A percentile compares a stretch with the other conserved stretches of the same genome.
phyloP scores from a whole-genome alignment of 2,113 vertebrate genomes.

The Xiphophorus maculatus region DNA sequence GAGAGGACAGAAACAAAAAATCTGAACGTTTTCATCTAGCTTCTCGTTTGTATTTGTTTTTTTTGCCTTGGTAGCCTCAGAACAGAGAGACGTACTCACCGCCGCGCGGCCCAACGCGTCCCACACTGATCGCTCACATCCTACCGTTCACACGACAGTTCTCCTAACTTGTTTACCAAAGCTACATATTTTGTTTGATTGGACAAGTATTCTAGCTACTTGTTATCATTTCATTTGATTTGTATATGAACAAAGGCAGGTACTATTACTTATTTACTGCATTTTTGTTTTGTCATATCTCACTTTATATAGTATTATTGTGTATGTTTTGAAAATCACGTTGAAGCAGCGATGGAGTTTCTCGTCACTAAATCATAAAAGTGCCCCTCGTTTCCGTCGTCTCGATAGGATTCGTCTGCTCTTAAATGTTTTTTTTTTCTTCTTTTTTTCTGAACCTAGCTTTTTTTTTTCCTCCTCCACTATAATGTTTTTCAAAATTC shows the following conservation, averaged over 20 bases:
- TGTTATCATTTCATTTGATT: conserved; percentile 82
- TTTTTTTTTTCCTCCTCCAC: neutral
- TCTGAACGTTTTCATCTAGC: conserved; percentile 41
- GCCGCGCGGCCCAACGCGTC: conserved; percentile 71
- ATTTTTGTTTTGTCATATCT: conserved; percentile 76
- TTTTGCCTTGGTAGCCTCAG: conserved; percentile 59
- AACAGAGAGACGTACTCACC: conserved; percentile 45
- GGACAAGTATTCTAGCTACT: conserved; percentile 81
- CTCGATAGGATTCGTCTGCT: conserved; percentile 42
- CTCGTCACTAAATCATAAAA: conserved; percentile 17
- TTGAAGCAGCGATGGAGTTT: conserved; percentile 57
- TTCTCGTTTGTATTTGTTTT: conserved; percentile 44
- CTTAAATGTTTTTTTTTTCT: neutral
- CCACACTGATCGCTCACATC: conserved; percentile 81
- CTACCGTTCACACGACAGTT: conserved; percentile 76
- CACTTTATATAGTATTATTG: conserved; percentile 68
- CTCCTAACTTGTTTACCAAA: conserved; percentile 87
- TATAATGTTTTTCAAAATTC: neutral
- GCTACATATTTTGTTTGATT: conserved; percentile 84
- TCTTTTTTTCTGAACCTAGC: neutral
- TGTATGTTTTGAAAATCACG: conserved; percentile 71
- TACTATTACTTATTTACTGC: conserved; percentile 79
- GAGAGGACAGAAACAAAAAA: conserved; percentile 43
- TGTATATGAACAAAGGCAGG: conserved; percentile 77
- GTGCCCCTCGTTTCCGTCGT: conserved; percentile 44